Conservation (phyloP, 1,140 invertebrate species). For the Sogatella furcifera region DNA sequence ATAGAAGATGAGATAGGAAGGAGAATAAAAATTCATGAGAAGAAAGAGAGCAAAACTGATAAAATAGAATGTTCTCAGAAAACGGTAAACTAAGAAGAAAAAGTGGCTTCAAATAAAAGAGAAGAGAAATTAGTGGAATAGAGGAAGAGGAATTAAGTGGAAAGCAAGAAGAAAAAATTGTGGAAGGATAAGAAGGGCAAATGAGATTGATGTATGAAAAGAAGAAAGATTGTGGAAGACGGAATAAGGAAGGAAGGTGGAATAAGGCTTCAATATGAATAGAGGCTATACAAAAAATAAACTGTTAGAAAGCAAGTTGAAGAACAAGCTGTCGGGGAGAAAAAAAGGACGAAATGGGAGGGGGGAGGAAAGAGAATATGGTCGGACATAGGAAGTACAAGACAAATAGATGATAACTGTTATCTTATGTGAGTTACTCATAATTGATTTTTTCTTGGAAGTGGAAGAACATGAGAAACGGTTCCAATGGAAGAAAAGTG, state of each 20-base stretch:
- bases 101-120: not conserved
- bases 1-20: no score
- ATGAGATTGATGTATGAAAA: no score
- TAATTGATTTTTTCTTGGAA: no score
- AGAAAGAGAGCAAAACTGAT: no score
- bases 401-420: not conserved
- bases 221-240: not conserved
- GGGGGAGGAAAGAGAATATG: not conserved
- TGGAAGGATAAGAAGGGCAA: not conserved
- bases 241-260: not conserved
- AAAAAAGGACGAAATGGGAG: not conserved
- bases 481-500: no score
- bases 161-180: not conserved
- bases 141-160: not conserved
- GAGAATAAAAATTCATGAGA: no score
- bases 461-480: not conserved
- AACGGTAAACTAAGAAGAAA: no score
- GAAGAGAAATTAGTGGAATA: not conserved
- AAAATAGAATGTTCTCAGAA: no score
- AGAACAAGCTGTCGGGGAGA: not conserved
- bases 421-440: no score
- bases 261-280: no score
- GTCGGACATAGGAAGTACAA: not conserved
- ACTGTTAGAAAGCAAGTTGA: not conserved
- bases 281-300: no score